Percentiles rank a stretch among this genome's conserved stretches.
Conservation (phyloP, 1,140 invertebrate genomes). For the Rhyacophila brunnea region DNA sequence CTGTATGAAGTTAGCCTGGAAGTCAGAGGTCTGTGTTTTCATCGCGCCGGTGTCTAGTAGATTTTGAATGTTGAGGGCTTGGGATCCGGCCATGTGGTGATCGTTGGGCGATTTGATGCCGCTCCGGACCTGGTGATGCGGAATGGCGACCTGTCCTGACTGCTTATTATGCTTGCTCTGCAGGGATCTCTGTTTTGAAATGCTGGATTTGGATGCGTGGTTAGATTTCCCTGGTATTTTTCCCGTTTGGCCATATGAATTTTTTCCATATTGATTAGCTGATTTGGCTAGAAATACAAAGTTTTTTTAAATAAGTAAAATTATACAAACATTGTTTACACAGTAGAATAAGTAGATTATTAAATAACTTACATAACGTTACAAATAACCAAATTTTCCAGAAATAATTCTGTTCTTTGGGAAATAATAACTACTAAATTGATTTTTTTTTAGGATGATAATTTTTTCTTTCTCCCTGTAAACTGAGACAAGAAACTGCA, state of each 20-base stretch:
- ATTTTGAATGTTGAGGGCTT: constrained; percentile 29
- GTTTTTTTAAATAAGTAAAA: background rate
- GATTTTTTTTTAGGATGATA: too few species aligned
- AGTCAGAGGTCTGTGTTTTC: constrained; percentile 35
- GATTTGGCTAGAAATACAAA: constrained; percentile 20
- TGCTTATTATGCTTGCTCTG: constrained; percentile 28
- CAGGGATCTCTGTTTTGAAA: constrained; percentile 28
- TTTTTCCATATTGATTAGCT: constrained; percentile 26
- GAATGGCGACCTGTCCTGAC: constrained; percentile 27
- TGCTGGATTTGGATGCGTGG: constrained; percentile 23
- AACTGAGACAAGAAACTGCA: too few species aligned
- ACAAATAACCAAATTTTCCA: too few species aligned
- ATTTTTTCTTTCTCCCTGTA: too few species aligned
- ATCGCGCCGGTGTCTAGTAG: constrained; percentile 18
- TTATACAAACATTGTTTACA: background rate
- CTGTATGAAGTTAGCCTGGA: constrained; percentile 51
- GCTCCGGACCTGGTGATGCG: constrained; percentile 31
- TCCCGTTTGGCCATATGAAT: constrained; percentile 15
- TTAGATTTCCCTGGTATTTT: constrained; percentile 29
- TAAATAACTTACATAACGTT: background rate
- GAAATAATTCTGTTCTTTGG: too few species aligned
- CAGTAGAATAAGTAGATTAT: background rate
- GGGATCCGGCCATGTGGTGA: constrained; percentile 29
- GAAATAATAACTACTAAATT: too few species aligned
- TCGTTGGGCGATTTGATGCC: constrained; percentile 33